These are phyloP conservation scores for Paramisgurnus dabryanus DNA, from an alignment of 2,113 vertebrate species.

Conservation along the genomic window DNA sequence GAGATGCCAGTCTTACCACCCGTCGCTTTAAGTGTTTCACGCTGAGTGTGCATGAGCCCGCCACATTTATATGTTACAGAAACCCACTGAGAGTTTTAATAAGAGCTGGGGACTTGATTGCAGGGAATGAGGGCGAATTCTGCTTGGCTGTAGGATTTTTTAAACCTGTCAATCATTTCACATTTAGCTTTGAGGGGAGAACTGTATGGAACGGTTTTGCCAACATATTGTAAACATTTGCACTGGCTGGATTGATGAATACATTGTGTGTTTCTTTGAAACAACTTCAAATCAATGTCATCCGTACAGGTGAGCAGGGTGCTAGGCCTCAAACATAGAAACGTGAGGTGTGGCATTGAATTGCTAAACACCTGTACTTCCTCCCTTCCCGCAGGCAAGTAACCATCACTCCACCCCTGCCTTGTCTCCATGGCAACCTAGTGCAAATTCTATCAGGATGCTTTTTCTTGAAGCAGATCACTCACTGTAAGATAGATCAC, in stretches of 20 bases:
- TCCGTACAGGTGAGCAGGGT: not conserved
- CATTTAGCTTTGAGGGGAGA: not conserved
- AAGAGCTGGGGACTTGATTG: slow-evolving; percentile 31
- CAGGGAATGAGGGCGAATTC: not conserved
- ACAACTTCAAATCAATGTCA: too few relatives aligned
- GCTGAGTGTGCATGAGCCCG: slow-evolving; percentile 53
- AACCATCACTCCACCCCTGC: slow-evolving; percentile 45
- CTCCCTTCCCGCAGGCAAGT: slow-evolving; percentile 46
- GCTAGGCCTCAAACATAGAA: slow-evolving; percentile 10
- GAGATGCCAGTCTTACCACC: slow-evolving; percentile 52
- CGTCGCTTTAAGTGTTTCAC: slow-evolving; percentile 61
- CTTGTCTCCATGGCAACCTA: slow-evolving; percentile 53
- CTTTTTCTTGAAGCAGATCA: slow-evolving; percentile 40
- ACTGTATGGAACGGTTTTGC: not conserved
- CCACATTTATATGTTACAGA: slow-evolving; percentile 37
- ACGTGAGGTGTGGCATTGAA: slow-evolving; percentile 46
- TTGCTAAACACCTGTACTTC: slow-evolving; percentile 55
- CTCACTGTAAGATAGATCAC: slow-evolving; percentile 26
- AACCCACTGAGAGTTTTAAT: slow-evolving; percentile 41
- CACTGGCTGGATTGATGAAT: not conserved
- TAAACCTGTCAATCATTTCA: slow-evolving; percentile 28
- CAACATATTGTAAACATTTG: not conserved
- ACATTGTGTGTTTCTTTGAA: too few relatives aligned
- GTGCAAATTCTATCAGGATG: slow-evolving; percentile 35
- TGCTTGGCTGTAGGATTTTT: slow-evolving; percentile 6